phyloP scores from a whole-genome alignment of 1,140 invertebrate species.

The Drosophila tsacasi region DNA sequence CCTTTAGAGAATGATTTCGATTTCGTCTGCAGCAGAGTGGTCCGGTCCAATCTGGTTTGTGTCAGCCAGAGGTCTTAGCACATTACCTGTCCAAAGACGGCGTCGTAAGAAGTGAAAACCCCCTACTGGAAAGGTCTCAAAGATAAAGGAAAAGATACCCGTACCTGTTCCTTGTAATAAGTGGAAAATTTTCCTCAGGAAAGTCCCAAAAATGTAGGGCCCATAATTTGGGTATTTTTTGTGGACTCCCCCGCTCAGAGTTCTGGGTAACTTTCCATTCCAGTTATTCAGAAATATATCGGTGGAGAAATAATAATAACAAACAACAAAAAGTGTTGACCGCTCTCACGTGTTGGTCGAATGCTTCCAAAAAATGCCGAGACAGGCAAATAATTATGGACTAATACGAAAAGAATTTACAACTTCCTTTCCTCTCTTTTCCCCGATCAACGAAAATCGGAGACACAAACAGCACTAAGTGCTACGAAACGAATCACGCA shows the following conservation, averaged over 20 bases:
- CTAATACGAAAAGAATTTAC: slow-evolving; percentile 59
- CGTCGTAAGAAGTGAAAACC: slow-evolving; percentile 1
- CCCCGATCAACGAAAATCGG: slow-evolving; percentile 5
- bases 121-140: slow-evolving; percentile 20
- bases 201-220: slow-evolving; percentile 9
- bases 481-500: slow-evolving; percentile 29
- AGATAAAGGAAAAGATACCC: slow-evolving; percentile 12
- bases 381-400: slow-evolving; percentile 46
- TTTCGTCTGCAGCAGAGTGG: slow-evolving; percentile 19
- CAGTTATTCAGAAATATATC: slow-evolving; percentile 18
- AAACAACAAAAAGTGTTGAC: slow-evolving; percentile 18
- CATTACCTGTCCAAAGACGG: slow-evolving; percentile 9
- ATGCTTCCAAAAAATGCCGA: slow-evolving; percentile 36
- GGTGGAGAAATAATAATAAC: slow-evolving; percentile 20
- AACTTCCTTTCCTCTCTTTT: slow-evolving; percentile 45
- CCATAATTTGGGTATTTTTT: slow-evolving; percentile 1
- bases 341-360: slow-evolving; percentile 36
- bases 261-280: slow-evolving; percentile 49
- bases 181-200: slow-evolving; percentile 36
- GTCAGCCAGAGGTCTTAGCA: slow-evolving; percentile 28
- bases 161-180: slow-evolving; percentile 13
- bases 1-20: slow-evolving; percentile 26
- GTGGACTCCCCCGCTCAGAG: slow-evolving; percentile 15
- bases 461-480: slow-evolving; percentile 24
- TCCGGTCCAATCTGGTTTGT: slow-evolving; percentile 41